A percentile compares a stretch with the other conserved stretches of the same genome.
Evolutionary conservation across 2,888 invertebrate species (phyloP).

Genomic region (Mystacides longicornis): DNA sequence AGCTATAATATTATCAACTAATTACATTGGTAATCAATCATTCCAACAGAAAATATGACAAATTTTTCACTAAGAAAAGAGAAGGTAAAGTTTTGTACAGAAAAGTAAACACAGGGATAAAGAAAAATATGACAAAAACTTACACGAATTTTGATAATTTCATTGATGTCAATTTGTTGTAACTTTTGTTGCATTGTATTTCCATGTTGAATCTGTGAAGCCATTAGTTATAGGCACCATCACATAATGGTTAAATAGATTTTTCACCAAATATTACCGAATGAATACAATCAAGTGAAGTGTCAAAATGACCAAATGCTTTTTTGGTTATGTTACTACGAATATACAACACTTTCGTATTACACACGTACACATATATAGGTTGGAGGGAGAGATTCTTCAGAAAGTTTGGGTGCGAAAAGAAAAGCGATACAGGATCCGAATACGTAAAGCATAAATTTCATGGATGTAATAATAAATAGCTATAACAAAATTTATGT

Average conservation of each 20-base stretch:
- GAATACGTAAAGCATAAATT: too few relatives aligned
- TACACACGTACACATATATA: too few relatives aligned
- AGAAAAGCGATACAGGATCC: too few relatives aligned
- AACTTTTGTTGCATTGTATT: conserved; percentile 44
- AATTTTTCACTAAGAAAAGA: neutral
- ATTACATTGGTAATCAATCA: neutral
- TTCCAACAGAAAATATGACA: neutral
- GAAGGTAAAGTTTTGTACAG: neutral
- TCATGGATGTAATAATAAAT: too few relatives aligned
- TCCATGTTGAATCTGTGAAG: conserved; percentile 32
- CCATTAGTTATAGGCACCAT: conserved; percentile 47
- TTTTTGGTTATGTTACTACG: conserved; percentile 24
- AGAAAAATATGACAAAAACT: conserved; percentile 25
- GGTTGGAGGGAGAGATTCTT: too few relatives aligned
- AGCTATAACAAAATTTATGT: too few relatives aligned
- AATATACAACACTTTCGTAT: too few relatives aligned
- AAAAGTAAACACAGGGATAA: neutral
- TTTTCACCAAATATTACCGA: neutral
- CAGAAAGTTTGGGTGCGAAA: too few relatives aligned
- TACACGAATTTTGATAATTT: conserved; percentile 68
- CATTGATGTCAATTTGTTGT: conserved; percentile 71
- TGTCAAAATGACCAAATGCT: conserved; percentile 4
- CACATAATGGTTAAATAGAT: conserved; percentile 37
- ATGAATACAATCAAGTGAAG: neutral
- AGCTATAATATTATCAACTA: neutral